Evolutionary conservation across 2,113 vertebrate species (phyloP).

Genomic region (Callaeas wilsoni): DNA sequence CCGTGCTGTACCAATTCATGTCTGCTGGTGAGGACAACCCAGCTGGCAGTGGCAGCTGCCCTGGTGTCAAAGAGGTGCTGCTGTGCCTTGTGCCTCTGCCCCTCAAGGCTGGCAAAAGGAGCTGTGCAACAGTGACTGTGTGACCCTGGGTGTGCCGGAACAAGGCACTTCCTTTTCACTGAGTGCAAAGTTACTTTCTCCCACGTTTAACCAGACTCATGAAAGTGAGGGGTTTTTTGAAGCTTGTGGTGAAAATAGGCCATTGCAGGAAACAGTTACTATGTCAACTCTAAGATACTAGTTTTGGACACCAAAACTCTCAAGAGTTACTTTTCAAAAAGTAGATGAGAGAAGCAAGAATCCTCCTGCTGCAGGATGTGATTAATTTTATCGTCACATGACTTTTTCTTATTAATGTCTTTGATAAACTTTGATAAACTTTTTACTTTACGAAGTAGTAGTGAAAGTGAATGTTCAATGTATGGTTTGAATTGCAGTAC

Average conservation of each 20-base stretch:
- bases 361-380: neutral
- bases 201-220: neutral
- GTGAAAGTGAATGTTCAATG: neutral
- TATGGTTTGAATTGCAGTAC: neutral
- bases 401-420: neutral
- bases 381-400: neutral
- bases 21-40: neutral
- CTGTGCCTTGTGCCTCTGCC: neutral
- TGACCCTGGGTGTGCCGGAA: accelerated
- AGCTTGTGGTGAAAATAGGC: neutral
- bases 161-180: neutral
- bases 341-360: neutral
- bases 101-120: neutral
- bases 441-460: neutral
- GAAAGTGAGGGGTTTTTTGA: neutral
- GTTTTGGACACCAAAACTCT: neutral
- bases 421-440: neutral
- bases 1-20: neutral
- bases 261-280: neutral
- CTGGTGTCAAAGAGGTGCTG: neutral
- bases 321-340: neutral
- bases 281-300: neutral
- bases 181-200: neutral
- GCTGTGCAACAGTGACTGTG: accelerated
- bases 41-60: neutral